Base-by-base conservation (phyloP, 2,113 vertebrate genomes). In the Poecile atricapillus region DNA sequence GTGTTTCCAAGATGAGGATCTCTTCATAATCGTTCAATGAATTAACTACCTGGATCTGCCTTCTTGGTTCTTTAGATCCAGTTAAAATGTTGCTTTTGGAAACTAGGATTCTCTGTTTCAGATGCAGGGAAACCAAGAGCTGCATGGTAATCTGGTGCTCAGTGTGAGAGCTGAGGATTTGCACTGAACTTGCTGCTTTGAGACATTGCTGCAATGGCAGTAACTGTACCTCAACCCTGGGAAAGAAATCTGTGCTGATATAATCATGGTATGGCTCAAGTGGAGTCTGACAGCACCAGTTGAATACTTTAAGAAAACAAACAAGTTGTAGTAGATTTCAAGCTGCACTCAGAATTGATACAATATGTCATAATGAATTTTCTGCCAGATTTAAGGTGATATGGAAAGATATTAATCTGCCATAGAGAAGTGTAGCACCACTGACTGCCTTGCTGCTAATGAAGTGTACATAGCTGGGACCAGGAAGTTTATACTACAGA, bases 371-470 rank as follows among this genome's bases (percentile, higher is more conserved):
- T 84, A 71, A 8, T 56, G 80, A 81, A 83, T 96, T 87, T 93
- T 94, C 91, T 94, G 83, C 68, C 68, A 83, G 86, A 53, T 81
- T 87, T 88, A 63, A 69, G 92, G 83, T 52, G 63, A 77, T 80
- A 44, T 1, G 4, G 33, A 50, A 69, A 74, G 47, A 78, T 90
- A 75, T 80, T 88, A 33, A 64, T 94, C 35, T 46, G 0, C 56
- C 37, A 55, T 59, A 75, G 90, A n/a, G 59, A 80, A 50, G 35
- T 41, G 53, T 43, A 62, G 67, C 59, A 59, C 62, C 5, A 1
- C 33, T 76, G 74, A 21, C 49, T 93, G 76, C 63, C 43, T 77
- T 30, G 43, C 76, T 76, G 75, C 73, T 67, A 0, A 15, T 0
- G 15, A 30, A 59, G 56, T 13, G 25, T 55, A 7, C 46, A 3